A percentile compares a stretch with the other conserved stretches of the same genome.
Evolutionary conservation across 2,113 vertebrate genomes (phyloP).

Genomic region (Cavia porcellus): DNA sequence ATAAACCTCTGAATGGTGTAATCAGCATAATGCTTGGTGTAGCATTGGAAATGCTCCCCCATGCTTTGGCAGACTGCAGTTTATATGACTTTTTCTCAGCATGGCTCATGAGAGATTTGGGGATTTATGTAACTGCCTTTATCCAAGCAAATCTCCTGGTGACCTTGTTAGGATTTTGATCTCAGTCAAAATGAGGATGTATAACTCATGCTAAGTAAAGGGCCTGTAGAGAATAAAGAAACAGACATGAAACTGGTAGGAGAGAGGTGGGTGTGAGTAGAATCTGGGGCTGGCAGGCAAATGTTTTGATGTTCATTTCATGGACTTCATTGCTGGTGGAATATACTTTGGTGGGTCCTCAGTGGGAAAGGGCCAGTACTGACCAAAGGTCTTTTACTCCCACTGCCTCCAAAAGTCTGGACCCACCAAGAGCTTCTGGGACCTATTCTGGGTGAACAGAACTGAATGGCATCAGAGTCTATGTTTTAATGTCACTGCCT

Average conservation of each 20-base stretch:
- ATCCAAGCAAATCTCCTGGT: slow-evolving; percentile 72
- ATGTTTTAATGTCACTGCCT: not conserved
- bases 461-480: not conserved
- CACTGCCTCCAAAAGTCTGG: not conserved
- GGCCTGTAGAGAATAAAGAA: not conserved
- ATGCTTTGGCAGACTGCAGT: slow-evolving; percentile 79
- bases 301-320: not conserved
- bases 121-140: slow-evolving; percentile 66
- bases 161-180: slow-evolving; percentile 76
- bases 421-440: not conserved
- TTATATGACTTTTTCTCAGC: slow-evolving; percentile 35
- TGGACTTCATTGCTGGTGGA: not conserved
- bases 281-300: not conserved
- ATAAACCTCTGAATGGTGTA: slow-evolving; percentile 83
- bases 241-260: not conserved
- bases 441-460: not conserved
- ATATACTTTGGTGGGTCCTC: not conserved
- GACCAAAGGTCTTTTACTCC: not conserved
- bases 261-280: not conserved
- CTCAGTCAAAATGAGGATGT: slow-evolving; percentile 59
- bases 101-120: slow-evolving; percentile 70
- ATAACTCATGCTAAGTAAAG: slow-evolving; percentile 35
- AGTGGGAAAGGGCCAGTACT: not conserved
- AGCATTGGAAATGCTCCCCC: slow-evolving; percentile 78
- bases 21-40: slow-evolving; percentile 77